phyloP scores from a whole-genome alignment of 2,797 vertebrate species.

The Sebastes hopkinsi region DNA sequence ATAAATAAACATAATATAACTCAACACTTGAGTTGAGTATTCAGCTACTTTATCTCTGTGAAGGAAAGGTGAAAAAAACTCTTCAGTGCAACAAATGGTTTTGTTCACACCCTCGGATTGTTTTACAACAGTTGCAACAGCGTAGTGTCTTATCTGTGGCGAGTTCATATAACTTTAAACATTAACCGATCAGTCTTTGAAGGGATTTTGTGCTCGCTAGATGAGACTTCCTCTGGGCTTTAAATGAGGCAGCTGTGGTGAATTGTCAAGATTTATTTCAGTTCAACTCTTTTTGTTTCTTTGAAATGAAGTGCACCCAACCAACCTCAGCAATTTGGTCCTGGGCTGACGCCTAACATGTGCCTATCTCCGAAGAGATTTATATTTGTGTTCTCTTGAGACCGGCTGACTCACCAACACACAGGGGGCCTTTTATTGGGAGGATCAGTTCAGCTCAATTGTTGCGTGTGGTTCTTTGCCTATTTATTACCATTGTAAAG shows the following conservation, averaged over 20 bases:
- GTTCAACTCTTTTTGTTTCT: neutral
- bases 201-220: neutral
- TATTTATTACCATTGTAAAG: slow-evolving; percentile 71
- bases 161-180: slow-evolving; percentile 51
- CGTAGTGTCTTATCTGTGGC: slow-evolving; percentile 31
- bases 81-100: neutral
- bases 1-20: neutral
- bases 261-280: neutral
- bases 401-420: slow-evolving; percentile 37
- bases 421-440: slow-evolving; percentile 32
- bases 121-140: slow-evolving; percentile 29
- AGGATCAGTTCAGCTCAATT: slow-evolving; percentile 55
- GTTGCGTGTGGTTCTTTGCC: slow-evolving; percentile 51
- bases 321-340: neutral
- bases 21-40: neutral
- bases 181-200: slow-evolving; percentile 47
- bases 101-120: neutral
- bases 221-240: slow-evolving; percentile 1
- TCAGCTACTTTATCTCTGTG: neutral
- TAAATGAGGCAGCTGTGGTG: neutral
- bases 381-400: slow-evolving; percentile 30
- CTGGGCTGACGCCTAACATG: neutral
- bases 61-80: neutral
- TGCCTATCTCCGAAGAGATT: neutral
- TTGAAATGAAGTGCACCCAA: neutral